Evolutionary conservation across 37 sponge, comb jelly and placozoan genomes (phyloP).

Genomic region (Beroe ovata): DNA sequence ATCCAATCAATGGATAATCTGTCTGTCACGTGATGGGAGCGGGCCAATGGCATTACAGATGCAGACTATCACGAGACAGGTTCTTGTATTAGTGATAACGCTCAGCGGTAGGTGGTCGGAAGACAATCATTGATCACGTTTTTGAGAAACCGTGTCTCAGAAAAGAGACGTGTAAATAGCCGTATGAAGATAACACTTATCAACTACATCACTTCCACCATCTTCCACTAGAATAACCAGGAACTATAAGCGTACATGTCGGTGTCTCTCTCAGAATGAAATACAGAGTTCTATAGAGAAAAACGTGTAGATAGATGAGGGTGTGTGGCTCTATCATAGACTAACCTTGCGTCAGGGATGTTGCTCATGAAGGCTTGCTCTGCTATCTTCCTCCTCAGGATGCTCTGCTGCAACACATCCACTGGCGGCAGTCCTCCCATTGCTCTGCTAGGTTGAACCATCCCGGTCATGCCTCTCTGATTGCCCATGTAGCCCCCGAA

Average conservation of each 20-base stretch:
- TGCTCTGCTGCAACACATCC: constrained; percentile 56
- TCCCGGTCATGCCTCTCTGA: not conserved
- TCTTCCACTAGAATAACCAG: no score
- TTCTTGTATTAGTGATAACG: not conserved
- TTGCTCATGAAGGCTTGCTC: constrained; percentile 40
- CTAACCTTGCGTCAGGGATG: not conserved
- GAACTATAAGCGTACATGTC: no score
- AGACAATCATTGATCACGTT: not conserved
- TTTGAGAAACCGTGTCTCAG: no score
- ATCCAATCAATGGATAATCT: not conserved
- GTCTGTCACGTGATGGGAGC: not conserved
- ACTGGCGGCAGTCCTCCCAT: constrained; percentile 32
- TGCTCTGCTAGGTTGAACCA: not conserved
- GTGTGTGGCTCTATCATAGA: no score
- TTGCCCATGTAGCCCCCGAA: not conserved
- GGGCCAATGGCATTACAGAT: not conserved
- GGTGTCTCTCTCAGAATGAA: no score
- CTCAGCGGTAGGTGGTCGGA: not conserved
- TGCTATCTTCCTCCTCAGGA: constrained; percentile 38
- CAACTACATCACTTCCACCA: no score
- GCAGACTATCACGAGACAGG: no score
- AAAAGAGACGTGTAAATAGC: no score
- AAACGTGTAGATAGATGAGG: no score
- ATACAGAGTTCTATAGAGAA: no score
- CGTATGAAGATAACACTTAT: no score